Conservation (phyloP, 2,797 vertebrate genomes). For the Capromys pilorides region DNA sequence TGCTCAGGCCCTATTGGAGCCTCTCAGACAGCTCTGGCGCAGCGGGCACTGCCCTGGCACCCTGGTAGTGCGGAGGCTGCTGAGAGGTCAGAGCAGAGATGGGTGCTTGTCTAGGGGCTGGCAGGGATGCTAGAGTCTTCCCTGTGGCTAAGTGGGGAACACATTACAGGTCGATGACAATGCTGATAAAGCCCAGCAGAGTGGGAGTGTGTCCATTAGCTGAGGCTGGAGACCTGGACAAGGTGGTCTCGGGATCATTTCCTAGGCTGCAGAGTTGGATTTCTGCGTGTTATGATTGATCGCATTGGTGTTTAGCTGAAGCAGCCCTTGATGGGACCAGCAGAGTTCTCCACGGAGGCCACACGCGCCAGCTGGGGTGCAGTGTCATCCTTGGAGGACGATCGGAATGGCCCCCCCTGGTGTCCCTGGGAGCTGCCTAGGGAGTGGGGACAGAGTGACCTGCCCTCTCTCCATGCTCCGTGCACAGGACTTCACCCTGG, state of each 20-base stretch:
- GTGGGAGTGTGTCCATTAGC: fast-evolving
- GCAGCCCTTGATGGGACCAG: background rate
- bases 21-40: no score
- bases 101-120: background rate
- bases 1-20: background rate
- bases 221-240: background rate
- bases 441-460: background rate
- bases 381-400: background rate
- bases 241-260: background rate
- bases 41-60: no score
- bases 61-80: background rate
- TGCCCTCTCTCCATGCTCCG: background rate
- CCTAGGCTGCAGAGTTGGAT: background rate
- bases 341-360: background rate
- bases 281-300: background rate
- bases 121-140: background rate
- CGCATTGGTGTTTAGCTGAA: background rate
- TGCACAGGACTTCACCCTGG: background rate
- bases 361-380: fast-evolving
- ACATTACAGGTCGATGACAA: fast-evolving
- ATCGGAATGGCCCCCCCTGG: no score
- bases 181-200: background rate
- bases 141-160: background rate
- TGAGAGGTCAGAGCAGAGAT: background rate
- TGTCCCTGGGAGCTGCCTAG: background rate